phyloP scores from a whole-genome alignment of 2,113 vertebrate species.

The Eublepharis macularius region DNA sequence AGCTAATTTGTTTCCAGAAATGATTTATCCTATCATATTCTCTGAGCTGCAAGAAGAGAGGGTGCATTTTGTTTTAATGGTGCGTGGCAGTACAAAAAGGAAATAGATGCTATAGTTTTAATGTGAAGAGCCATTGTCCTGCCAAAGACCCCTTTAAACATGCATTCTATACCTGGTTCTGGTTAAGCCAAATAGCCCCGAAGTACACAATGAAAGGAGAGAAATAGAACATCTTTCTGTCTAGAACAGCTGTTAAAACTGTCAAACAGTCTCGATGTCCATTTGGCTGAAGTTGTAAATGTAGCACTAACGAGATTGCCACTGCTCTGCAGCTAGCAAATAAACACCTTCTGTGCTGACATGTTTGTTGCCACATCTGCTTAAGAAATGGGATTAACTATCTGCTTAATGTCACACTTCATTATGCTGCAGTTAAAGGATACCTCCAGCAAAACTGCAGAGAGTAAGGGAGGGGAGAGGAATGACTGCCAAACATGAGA shows the following conservation, averaged over 20 bases:
- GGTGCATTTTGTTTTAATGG: slow-evolving; percentile 18
- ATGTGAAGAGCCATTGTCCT: slow-evolving; percentile 25
- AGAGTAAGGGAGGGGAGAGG: slow-evolving; percentile 21
- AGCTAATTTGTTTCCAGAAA: slow-evolving; percentile 29
- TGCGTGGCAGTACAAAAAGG: slow-evolving; percentile 20
- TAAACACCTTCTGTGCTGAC: slow-evolving; percentile 57
- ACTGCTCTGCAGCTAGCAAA: slow-evolving; percentile 58
- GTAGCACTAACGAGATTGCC: slow-evolving; percentile 50
- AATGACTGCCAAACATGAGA: slow-evolving; percentile 33
- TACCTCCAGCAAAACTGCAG: slow-evolving; percentile 53
- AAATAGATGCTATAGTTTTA: slow-evolving; percentile 29
- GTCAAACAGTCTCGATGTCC: slow-evolving; percentile 47
- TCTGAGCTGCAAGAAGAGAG: slow-evolving; percentile 21
- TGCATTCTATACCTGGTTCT: slow-evolving; percentile 24
- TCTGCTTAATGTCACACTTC: slow-evolving; percentile 31
- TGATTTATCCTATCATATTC: slow-evolving; percentile 21
- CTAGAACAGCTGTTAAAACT: slow-evolving; percentile 51
- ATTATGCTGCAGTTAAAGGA: slow-evolving; percentile 45
- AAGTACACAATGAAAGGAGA: slow-evolving; percentile 15
- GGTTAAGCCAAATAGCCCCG: slow-evolving; percentile 49
- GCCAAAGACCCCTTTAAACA: slow-evolving; percentile 17
- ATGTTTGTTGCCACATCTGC: slow-evolving; percentile 54
- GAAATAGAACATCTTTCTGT: slow-evolving; percentile 34
- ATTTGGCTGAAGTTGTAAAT: slow-evolving; percentile 66
- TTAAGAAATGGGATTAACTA: slow-evolving; percentile 52